phyloP scores from a whole-genome alignment of 2,888 invertebrate species.

The Agriopis aurantiaria region DNA sequence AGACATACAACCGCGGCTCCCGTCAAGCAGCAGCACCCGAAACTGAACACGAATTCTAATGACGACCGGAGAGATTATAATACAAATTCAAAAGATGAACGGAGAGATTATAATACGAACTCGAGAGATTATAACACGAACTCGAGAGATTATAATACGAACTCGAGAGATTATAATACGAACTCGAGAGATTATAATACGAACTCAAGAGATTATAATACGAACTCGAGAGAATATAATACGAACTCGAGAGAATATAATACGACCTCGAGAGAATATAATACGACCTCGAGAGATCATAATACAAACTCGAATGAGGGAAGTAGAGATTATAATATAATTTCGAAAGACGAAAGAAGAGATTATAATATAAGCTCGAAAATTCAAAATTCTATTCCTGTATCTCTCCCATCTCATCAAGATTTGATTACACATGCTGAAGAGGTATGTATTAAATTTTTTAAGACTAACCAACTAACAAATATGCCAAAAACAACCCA shows the following conservation, averaged over 20 bases:
- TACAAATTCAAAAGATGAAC: conserved; percentile 22
- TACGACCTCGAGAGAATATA: conserved; percentile 11
- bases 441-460: conserved; percentile 56
- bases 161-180: conserved; percentile 15
- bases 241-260: conserved; percentile 17
- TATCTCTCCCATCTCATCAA: conserved; percentile 47
- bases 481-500: too few species aligned
- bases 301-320: conserved; percentile 16
- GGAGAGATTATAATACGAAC: conserved; percentile 21
- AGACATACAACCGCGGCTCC: conserved; percentile 51
- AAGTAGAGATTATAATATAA: conserved; percentile 21
- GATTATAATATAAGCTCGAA: conserved; percentile 17
- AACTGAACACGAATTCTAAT: conserved; percentile 26
- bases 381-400: conserved; percentile 28
- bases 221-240: conserved; percentile 16
- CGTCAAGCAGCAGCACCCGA: conserved; percentile 58
- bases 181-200: conserved; percentile 16
- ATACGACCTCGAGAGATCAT: conserved; percentile 13
- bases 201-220: conserved; percentile 14
- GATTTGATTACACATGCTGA: conserved; percentile 55
- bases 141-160: conserved; percentile 21
- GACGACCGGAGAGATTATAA: conserved; percentile 26
- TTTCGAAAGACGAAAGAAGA: conserved; percentile 45
- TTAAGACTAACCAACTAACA: not conserved
- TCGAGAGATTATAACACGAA: conserved; percentile 44